phyloP scores from a whole-genome alignment of 2,113 vertebrate genomes.

The Puntigrus tetrazona region DNA sequence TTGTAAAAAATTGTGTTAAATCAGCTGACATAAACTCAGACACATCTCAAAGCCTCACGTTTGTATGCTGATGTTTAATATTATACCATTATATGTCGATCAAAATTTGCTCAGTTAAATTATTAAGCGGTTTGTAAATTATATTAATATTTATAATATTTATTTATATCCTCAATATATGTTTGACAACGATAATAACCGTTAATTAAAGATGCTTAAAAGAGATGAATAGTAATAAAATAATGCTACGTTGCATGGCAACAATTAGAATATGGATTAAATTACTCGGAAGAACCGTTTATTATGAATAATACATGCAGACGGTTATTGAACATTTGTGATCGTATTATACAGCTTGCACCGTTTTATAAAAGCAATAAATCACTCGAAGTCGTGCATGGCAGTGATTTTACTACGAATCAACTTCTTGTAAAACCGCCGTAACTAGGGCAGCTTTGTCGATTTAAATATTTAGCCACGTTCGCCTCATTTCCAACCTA shows the following conservation, averaged over 20 bases:
- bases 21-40: no score
- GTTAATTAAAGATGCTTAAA: no score
- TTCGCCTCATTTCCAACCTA: not conserved
- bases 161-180: no score
- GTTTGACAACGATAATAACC: no score
- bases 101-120: no score
- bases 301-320: not conserved
- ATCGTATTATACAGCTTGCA: no score
- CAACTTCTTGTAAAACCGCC: not conserved
- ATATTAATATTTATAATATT: no score
- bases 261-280: not conserved
- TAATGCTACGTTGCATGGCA: not conserved
- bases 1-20: no score
- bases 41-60: no score
- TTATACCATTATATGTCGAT: not conserved
- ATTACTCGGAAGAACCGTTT: not conserved
- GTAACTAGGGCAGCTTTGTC: not conserved
- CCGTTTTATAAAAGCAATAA: not conserved
- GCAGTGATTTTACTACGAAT: not conserved
- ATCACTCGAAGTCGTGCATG: not conserved
- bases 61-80: no score
- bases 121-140: no score
- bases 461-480: not conserved
- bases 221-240: no score
- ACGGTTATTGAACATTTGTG: not conserved